Evolutionary conservation across 1,140 invertebrate species (phyloP).

Genomic region (Drosophila sproati): DNA sequence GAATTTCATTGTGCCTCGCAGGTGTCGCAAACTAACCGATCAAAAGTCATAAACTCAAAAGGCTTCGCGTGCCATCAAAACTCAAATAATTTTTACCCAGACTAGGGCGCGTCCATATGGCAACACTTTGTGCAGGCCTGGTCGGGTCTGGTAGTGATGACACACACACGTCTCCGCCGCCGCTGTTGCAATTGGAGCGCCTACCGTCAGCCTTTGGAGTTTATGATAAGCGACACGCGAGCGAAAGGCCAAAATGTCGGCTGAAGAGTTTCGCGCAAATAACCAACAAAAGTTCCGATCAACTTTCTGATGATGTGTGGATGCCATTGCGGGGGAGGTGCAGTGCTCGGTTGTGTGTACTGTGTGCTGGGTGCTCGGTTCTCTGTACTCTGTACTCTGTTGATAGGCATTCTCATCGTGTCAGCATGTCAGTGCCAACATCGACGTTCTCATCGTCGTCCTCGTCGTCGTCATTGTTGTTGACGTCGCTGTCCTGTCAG

Average conservation of each 20-base stretch:
- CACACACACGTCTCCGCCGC: slow-evolving; percentile 75
- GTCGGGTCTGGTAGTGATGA: slow-evolving; percentile 52
- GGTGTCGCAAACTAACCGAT: slow-evolving; percentile 66
- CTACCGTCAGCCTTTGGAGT: slow-evolving; percentile 30
- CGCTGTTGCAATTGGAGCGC: slow-evolving; percentile 72
- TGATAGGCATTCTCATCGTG: slow-evolving; percentile 52
- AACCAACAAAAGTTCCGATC: slow-evolving; percentile 42
- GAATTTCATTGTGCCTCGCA: slow-evolving; percentile 34
- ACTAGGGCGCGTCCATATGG: slow-evolving; percentile 52
- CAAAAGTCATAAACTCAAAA: slow-evolving; percentile 67
- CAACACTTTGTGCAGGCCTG: slow-evolving; percentile 57
- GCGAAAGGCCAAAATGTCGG: slow-evolving; percentile 48
- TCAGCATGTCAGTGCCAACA: slow-evolving; percentile 53
- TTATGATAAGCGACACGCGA: slow-evolving; percentile 80
- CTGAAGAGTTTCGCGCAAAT: slow-evolving; percentile 31
- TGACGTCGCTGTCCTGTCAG: slow-evolving; percentile 57
- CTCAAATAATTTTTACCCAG: slow-evolving; percentile 35
- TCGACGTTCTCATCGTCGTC: slow-evolving; percentile 10
- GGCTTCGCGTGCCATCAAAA: slow-evolving; percentile 60
- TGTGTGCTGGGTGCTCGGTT: too few species aligned
- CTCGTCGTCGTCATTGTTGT: slow-evolving; percentile 29
- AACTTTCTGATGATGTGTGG: slow-evolving; percentile 64
- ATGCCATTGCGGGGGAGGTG: slow-evolving; percentile 19
- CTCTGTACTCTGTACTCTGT: slow-evolving; percentile 2
- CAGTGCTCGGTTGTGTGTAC: neutral